Evolutionary conservation across 2,888 invertebrate species (phyloP).

Genomic region (Steinernema scapterisci): DNA sequence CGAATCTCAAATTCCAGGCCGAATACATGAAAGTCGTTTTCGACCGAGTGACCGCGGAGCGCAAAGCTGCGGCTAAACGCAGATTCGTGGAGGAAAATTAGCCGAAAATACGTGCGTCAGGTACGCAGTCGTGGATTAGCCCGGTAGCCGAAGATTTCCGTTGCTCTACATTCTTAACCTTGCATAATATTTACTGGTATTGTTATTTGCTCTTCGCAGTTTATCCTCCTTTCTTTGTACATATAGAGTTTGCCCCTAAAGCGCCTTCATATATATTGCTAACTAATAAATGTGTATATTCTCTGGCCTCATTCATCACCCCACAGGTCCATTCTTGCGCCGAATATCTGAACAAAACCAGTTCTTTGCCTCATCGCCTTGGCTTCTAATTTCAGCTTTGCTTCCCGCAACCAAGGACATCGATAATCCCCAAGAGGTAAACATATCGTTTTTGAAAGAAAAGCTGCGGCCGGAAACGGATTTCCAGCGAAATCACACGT

Average conservation of each 20-base stretch:
- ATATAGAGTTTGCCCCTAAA: conserved; percentile 7
- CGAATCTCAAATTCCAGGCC: conserved; percentile 73
- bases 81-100: background rate
- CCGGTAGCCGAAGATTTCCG: background rate
- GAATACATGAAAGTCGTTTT: conserved; percentile 90
- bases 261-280: conserved; percentile 12
- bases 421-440: too few relatives aligned
- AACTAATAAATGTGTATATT: background rate
- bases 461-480: too few relatives aligned
- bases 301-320: too few relatives aligned
- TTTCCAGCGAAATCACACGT: too few relatives aligned
- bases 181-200: conserved; percentile 31
- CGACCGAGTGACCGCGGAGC: conserved; percentile 69
- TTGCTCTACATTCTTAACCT: background rate
- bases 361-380: too few relatives aligned
- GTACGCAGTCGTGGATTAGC: background rate
- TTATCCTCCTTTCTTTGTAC: background rate
- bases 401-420: too few relatives aligned
- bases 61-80: conserved; percentile 23
- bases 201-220: conserved; percentile 7
- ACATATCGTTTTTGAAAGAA: too few relatives aligned
- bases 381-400: too few relatives aligned
- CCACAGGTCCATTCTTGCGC: too few relatives aligned
- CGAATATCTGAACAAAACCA: too few relatives aligned
- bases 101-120: background rate